Evolutionary conservation across 2,113 vertebrate species (phyloP), one percentile per base, ranked within the genome.

Genomic region (Romanogobio albipinnatus): DNA sequence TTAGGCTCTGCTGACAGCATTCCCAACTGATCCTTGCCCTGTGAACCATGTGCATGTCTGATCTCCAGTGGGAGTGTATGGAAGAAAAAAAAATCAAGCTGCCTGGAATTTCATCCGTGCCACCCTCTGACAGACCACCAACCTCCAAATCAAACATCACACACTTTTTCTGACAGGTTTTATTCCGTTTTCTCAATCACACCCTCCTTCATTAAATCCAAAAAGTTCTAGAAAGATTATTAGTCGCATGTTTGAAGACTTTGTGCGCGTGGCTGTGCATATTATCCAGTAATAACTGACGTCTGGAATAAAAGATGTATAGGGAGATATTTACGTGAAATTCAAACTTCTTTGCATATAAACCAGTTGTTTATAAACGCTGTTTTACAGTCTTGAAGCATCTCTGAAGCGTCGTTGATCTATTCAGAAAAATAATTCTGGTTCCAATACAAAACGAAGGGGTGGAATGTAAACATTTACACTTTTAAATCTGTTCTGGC

Each of bases 101-200:
- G 91, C 87, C 87, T 89, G 79, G 77, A 87, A 92, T 91, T 91
- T 89, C 86, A 90, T 86, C 36, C 88, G 13, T 82, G 81, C 81
- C 49, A 39, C 33, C 19, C 49, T 84, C 89, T 91, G 90, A 91
- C 91, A 92, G 81, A 62, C 80, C 43, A 59, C 74, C 76, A 19
- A 64, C 79, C 59, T 45, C n/a, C 29, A 26, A 43, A 64, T 14
- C 75, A 22, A 22, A 24, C 75, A 61, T 39, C 68, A 51, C 61
- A 87, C 53, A 51, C 22, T 29, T 58, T 49, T 29, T 5, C 59
- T 33, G 39, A 14, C n/a, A 78, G 15, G 13, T 70, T 71, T 14
- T 5, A n/a, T 15, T 39, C 29, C 1, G 66, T 36, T 68, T 56
- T 75, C 11, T n/a, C 68, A 58, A 47, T 11, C 75, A 58, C 53